phyloP scores from a whole-genome alignment of 2,888 invertebrate species.

The Rotaria socialis region DNA sequence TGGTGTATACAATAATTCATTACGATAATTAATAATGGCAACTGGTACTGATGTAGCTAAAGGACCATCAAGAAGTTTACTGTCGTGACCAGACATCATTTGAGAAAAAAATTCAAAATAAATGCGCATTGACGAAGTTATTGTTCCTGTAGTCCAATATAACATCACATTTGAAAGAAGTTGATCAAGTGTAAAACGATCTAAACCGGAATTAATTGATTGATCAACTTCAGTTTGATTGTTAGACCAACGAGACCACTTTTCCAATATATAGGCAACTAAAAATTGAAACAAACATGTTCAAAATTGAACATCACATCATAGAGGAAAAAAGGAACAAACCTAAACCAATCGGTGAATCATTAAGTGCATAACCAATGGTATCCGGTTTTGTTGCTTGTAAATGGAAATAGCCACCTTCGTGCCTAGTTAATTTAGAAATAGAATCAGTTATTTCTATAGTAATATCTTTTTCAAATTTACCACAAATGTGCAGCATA shows the following conservation, averaged over 20 bases:
- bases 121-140: slow-evolving; percentile 71
- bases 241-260: slow-evolving; percentile 73
- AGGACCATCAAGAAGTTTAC: slow-evolving; percentile 59
- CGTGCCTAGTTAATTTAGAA: slow-evolving; percentile 56
- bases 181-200: slow-evolving; percentile 69
- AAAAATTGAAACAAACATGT: not conserved
- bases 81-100: not conserved
- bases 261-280: slow-evolving; percentile 82
- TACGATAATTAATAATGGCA: slow-evolving; percentile 70
- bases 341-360: slow-evolving; percentile 74
- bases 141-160: slow-evolving; percentile 73
- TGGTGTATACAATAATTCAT: slow-evolving; percentile 66
- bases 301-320: too few relatives aligned
- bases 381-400: slow-evolving; percentile 86
- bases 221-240: slow-evolving; percentile 60
- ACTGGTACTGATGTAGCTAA: slow-evolving; percentile 70
- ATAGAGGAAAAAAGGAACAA: not conserved
- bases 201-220: slow-evolving; percentile 68
- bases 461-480: not conserved
- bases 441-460: slow-evolving; percentile 38
- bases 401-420: slow-evolving; percentile 66
- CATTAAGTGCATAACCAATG: slow-evolving; percentile 68
- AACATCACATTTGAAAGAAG: slow-evolving; percentile 74
- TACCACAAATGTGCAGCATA: not conserved
- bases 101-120: slow-evolving; percentile 66